Evolutionary conservation across 2,113 vertebrate genomes (phyloP).

Genomic region (Ciconia boyciana): DNA sequence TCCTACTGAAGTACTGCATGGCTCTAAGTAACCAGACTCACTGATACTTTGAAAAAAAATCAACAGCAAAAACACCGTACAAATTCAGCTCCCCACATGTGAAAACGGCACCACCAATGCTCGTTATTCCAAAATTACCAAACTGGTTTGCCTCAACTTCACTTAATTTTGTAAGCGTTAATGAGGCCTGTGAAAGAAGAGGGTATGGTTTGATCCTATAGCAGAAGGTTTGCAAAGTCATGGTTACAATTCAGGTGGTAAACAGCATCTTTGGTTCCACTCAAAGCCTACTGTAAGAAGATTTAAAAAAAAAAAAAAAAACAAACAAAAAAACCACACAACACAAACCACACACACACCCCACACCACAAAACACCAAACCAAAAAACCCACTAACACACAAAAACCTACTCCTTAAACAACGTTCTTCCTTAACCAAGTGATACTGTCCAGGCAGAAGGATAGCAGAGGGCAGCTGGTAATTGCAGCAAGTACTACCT

Average conservation of each 20-base stretch:
- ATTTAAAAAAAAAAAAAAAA: neutral
- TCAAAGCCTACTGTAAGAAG: neutral
- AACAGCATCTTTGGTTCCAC: neutral
- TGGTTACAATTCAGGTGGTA: neutral
- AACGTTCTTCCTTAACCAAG: neutral
- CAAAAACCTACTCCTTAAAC: neutral
- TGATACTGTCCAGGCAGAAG: neutral
- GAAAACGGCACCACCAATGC: fast-evolving
- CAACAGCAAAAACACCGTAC: neutral
- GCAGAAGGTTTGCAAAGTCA: neutral
- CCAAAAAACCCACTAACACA: neutral
- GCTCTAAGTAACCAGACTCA: neutral
- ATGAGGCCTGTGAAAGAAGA: neutral
- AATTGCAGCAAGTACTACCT: neutral
- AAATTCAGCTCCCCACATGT: neutral
- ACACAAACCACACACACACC: too few relatives aligned
- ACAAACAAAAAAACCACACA: too few relatives aligned
- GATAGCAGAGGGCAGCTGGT: neutral
- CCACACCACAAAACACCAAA: too few relatives aligned
- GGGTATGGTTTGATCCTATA: neutral
- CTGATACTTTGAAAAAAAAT: neutral
- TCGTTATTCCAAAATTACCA: neutral
- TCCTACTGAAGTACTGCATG: neutral
- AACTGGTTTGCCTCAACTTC: neutral
- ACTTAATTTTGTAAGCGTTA: neutral